Evolutionary conservation across 2,888 invertebrate genomes (phyloP), one percentile per base, ranked within the genome.

Genomic region (Campopleginae sp.): DNA sequence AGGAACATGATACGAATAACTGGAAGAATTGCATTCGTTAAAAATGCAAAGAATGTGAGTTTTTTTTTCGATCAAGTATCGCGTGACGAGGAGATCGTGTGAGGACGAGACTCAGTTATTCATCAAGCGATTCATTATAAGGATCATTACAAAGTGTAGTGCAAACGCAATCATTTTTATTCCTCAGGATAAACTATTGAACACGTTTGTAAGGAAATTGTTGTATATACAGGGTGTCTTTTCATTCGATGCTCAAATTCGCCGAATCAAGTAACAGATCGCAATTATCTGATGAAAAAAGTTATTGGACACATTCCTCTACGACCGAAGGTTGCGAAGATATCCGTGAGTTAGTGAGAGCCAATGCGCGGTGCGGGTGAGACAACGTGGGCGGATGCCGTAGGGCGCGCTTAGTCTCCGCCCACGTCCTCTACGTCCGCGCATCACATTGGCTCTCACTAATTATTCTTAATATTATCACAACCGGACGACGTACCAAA

Each of bases 121-220:
- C 76, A 51, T 58, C 58, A 54, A 48, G 38, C 76, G 61, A 81
- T 85, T 63, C 78, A 85, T 85, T 83, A 83, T 61, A 63, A 74
- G 51, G 31, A 12, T 19, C 76, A 27, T 79, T 72, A 38, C 46
- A 54, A 65, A 66, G 8, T n/a, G 51, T 38, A 48, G 61, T 48
- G 33, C 44, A 33, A 42, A 63, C 42, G 27, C 68, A 61, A 38
- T 71, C 42, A 54, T 71, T 78, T 71, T 82, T 80, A 79, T 84
- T 71, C 44, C 54, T 10, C 8, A 42, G 2, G 6, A 66, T 1
- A n/a, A 7, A 10, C 23, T 3, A 54, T 54, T 12, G n/a, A 54
- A 7, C 10, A 23, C 23, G 23, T 54, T 10, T 23, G 54, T 23
- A 23, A 0, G 23, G 3, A 54, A 10, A 54, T 23, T 23, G 3